phyloP scores from a whole-genome alignment of 2,113 vertebrate species.

The Xiphophorus couchianus region DNA sequence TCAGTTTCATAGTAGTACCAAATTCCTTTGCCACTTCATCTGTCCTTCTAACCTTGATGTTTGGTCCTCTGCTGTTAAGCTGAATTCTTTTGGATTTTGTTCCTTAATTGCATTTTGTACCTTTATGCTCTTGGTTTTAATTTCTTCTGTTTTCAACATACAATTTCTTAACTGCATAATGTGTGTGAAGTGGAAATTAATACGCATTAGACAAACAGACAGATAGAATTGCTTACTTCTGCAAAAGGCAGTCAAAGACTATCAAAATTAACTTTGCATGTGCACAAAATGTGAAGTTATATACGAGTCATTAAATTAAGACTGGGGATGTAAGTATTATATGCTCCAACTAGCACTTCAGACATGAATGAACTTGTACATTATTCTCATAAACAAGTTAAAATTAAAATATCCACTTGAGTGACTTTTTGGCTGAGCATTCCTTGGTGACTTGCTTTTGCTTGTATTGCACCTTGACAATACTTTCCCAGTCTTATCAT shows the following conservation, averaged over 20 bases:
- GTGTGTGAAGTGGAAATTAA: too few species aligned
- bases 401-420: constrained; percentile 62
- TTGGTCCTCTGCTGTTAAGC: neutral
- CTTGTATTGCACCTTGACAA: constrained; percentile 37
- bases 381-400: constrained; percentile 51
- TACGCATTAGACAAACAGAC: neutral
- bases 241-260: constrained; percentile 52
- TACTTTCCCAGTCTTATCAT: constrained; percentile 28
- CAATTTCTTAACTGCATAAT: too few species aligned
- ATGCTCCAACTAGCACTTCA: constrained; percentile 58
- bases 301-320: constrained; percentile 47
- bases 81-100: neutral
- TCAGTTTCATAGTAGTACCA: neutral
- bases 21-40: neutral
- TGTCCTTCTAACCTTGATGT: neutral
- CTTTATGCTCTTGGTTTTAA: neutral
- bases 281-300: constrained; percentile 54
- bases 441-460: constrained; percentile 35
- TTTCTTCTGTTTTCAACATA: too few species aligned
- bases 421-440: constrained; percentile 32
- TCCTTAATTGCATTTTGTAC: neutral
- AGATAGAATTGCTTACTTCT: constrained; percentile 28
- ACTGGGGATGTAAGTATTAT: constrained; percentile 39
- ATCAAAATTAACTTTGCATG: constrained; percentile 50
- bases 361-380: constrained; percentile 43